Conservation (phyloP, 2,113 vertebrate species). For the Apus apus region DNA sequence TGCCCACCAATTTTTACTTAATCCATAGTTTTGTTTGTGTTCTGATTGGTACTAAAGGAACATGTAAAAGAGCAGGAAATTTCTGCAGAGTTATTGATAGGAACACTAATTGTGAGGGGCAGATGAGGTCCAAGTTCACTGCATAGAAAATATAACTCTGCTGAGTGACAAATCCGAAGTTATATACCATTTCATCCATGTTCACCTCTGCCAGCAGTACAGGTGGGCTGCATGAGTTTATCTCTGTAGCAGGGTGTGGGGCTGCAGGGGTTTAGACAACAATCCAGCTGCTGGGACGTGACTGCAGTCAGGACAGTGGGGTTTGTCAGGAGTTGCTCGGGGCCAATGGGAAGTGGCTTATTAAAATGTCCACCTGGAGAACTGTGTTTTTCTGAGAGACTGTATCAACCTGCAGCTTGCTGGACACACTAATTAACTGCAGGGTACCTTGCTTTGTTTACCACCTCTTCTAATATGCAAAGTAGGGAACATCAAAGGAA, state of each 20-base stretch:
- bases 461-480: background rate
- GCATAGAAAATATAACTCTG: background rate
- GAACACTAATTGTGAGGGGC: background rate
- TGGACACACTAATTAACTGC: background rate
- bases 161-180: background rate
- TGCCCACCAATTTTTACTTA: background rate
- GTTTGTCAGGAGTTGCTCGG: background rate
- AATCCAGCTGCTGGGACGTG: background rate
- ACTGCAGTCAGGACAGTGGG: background rate
- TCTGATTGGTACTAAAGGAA: background rate
- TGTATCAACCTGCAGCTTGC: background rate
- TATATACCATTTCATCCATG: accelerated
- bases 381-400: background rate
- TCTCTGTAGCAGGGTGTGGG: background rate
- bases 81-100: background rate
- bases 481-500: slow-evolving; percentile 5
- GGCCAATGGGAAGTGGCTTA: background rate
- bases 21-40: background rate
- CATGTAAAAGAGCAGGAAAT: background rate
- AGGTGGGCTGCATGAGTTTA: accelerated
- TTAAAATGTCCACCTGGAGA: background rate
- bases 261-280: accelerated
- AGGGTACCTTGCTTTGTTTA: background rate
- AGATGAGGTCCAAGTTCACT: background rate
- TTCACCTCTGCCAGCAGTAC: background rate